Evolutionary conservation across 2,888 invertebrate species (phyloP), one percentile per base, ranked within the genome.

Genomic region (Drosophila setosimentum): DNA sequence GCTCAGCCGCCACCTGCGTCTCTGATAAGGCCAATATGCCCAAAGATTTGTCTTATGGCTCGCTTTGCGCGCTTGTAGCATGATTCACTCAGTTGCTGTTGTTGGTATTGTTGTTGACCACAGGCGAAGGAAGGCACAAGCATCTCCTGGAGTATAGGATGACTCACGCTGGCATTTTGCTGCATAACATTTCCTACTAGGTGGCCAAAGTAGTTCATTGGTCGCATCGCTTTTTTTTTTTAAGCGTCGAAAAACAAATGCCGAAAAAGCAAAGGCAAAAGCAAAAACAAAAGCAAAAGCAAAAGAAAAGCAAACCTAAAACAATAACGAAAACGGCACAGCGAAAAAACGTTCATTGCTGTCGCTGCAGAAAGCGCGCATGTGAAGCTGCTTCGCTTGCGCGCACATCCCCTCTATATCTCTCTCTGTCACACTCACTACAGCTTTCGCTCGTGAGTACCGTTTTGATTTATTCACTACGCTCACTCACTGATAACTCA

Each of bases 151-250:
- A 21, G 51, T 33, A 13, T n/a, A 18, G 29, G 62, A 73, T 85
- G 85, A 87, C 73, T 85, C 85, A 85, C 55, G 49, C 7, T 32
- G 64, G 40, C 48, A 70, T 54, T 67, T 50, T 50, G 50, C 42
- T 57, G 61, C 53, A 78, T 55, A 33, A 35, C 32, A 60, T 68
- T 66, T 62, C 10, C 30, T 30, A 57, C 73, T 82, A 87, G 84
- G 78, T 85, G 84, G 82, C 82, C 82, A 60, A 5, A 7, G 18
- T 16, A 48, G 57, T 76, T 68, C 73, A 81, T 71, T 76, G 71
- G 81, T 83, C 73, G 68, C 70, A 48, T 53, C 67, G 74, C 40
- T 4, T 54, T 42, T 42, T 32, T 24, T 21, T 57, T 57, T 30
- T 57, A 57, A 57, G 42, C 59, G 59, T 51, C 63, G 61, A 58